These are phyloP conservation scores for Tauraco erythrolophus DNA, from an alignment of 2,113 vertebrate genomes.

Conservation along the genomic window DNA sequence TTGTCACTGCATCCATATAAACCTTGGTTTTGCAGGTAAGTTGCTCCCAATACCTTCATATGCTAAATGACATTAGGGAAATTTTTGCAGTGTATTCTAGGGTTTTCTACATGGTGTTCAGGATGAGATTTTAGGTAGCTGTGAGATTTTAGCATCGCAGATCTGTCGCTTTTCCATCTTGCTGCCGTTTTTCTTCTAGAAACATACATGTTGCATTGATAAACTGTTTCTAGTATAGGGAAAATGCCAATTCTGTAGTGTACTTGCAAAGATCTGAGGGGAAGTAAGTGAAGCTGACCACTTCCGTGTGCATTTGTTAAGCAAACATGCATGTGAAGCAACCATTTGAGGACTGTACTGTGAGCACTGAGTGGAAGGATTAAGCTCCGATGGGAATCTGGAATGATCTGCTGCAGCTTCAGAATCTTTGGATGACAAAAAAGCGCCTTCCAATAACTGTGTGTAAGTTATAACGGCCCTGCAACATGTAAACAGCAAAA, in stretches of 20 bases:
- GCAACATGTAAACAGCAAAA: not conserved
- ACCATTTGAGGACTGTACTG: not conserved
- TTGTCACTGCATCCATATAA: not conserved
- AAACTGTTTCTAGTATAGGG: not conserved
- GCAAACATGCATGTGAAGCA: not conserved
- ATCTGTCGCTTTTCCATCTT: not conserved
- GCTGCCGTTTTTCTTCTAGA: not conserved
- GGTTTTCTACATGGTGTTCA: not conserved
- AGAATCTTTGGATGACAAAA: not conserved
- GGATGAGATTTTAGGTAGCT: not conserved
- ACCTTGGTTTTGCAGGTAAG: not conserved
- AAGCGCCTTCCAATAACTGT: not conserved
- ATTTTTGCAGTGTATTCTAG: not conserved
- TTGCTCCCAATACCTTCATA: not conserved
- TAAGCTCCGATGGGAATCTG: not conserved
- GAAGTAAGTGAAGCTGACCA: not conserved
- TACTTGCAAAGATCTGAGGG: not conserved
- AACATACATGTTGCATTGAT: not conserved
- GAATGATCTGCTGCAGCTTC: not conserved
- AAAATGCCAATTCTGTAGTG: not conserved
- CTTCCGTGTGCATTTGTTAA: not conserved
- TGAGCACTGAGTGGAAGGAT: not conserved
- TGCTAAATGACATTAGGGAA: accelerated
- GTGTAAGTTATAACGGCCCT: not conserved
- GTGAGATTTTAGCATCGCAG: not conserved